Conservation (phyloP, 1,140 invertebrate genomes). For the Drosophila simulans region DNA sequence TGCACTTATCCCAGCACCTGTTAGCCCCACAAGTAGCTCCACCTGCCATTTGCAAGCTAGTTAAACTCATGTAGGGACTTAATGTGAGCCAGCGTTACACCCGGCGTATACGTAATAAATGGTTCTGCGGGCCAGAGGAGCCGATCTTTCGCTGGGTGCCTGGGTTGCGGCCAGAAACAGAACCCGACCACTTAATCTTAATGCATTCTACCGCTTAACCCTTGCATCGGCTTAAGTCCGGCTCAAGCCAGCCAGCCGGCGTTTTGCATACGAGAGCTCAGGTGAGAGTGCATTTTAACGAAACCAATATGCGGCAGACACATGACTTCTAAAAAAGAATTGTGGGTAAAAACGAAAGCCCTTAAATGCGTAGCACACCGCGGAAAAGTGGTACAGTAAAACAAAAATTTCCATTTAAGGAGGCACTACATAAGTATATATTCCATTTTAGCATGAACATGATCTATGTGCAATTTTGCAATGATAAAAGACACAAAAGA, state of each 20-base stretch:
- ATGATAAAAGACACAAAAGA: neutral
- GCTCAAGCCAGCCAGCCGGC: conserved; percentile 60
- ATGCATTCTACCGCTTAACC: conserved; percentile 80
- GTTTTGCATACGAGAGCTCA: conserved; percentile 51
- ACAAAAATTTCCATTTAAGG: neutral
- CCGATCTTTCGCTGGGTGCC: conserved; percentile 17
- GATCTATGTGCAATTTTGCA: neutral
- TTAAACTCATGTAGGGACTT: conserved; percentile 42
- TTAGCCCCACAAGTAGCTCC: conserved; percentile 14
- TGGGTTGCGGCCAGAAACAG: conserved; percentile 36
- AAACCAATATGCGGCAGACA: conserved; percentile 79
- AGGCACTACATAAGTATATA: too few relatives aligned
- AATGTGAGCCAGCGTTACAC: conserved; percentile 41
- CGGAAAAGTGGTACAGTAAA: neutral
- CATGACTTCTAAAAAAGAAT: conserved; percentile 61
- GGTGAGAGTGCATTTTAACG: conserved; percentile 69
- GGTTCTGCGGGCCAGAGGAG: conserved; percentile 1
- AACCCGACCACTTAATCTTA: conserved; percentile 74
- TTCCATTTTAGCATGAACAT: too few relatives aligned
- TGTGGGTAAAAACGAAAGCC: conserved; percentile 29
- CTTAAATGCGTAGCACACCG: conserved; percentile 16
- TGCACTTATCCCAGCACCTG: conserved; percentile 20
- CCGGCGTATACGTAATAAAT: conserved; percentile 58
- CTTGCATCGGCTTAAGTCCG: conserved; percentile 76
- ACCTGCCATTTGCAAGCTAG: conserved; percentile 34